phyloP scores from a whole-genome alignment of 1,140 invertebrate species.

The Zaprionus ghesquierei region DNA sequence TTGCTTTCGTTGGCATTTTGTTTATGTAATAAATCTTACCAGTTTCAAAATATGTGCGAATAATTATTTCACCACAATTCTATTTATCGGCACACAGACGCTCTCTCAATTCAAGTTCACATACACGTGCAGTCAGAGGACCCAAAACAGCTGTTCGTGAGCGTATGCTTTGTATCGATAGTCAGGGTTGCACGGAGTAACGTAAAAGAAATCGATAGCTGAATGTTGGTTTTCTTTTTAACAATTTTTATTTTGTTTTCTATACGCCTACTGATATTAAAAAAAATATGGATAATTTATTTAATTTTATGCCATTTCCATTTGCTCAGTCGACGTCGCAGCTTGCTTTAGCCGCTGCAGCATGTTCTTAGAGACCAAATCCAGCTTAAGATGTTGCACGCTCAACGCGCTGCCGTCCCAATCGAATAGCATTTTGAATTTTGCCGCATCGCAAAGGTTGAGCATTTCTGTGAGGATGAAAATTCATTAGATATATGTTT shows the following conservation, averaged over 20 bases:
- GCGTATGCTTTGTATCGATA: constrained; percentile 15
- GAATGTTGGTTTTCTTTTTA: neutral
- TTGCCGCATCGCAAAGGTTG: constrained; percentile 73
- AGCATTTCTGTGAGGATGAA: constrained; percentile 72
- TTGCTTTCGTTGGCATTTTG: constrained; percentile 26
- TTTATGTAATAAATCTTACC: constrained; percentile 70
- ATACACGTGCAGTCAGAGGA: neutral
- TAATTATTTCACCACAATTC: constrained; percentile 67
- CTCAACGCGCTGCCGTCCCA: constrained; percentile 81
- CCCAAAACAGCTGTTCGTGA: constrained; percentile 11
- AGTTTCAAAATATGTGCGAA: constrained; percentile 25
- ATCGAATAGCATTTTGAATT: constrained; percentile 68
- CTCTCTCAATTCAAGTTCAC: constrained; percentile 51
- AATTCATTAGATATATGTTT: neutral
- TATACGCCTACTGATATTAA: neutral
- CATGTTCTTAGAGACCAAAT: constrained; percentile 74
- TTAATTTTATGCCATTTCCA: constrained; percentile 45
- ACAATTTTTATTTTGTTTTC: neutral
- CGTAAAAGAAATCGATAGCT: neutral
- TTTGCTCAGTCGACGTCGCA: neutral
- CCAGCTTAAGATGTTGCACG: constrained; percentile 79
- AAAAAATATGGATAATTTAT: neutral
- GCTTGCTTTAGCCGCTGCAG: constrained; percentile 58
- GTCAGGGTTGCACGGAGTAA: neutral
- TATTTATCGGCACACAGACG: constrained; percentile 51